phyloP scores from a whole-genome alignment of 2,797 vertebrate genomes.

The Manis pentadactyla region DNA sequence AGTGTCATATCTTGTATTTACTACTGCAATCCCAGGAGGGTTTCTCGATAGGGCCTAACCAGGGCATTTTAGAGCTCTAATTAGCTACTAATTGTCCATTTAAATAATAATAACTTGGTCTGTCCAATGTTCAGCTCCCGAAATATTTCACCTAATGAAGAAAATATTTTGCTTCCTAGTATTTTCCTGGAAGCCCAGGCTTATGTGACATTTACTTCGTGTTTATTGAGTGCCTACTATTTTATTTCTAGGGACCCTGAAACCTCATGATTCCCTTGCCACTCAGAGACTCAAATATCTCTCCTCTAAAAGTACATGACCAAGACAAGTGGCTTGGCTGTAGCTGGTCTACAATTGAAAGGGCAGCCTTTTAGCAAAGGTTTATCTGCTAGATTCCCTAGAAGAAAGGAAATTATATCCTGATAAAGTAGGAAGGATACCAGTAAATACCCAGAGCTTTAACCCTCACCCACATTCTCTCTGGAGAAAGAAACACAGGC shows the following conservation, averaged over 20 bases:
- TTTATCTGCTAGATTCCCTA: conserved; percentile 28
- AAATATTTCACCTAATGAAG: conserved; percentile 43
- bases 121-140: not conserved
- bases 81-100: conserved; percentile 65
- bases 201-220: conserved; percentile 22
- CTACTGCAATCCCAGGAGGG: conserved; percentile 22
- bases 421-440: not conserved
- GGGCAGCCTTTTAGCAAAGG: not conserved
- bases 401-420: not conserved
- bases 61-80: conserved; percentile 51
- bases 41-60: not conserved
- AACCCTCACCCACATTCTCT: not conserved
- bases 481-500: conserved; percentile 14
- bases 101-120: conserved; percentile 58
- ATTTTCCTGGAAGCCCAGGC: not conserved
- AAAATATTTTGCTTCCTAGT: conserved; percentile 5
- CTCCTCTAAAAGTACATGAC: not conserved
- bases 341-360: not conserved
- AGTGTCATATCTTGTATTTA: not conserved
- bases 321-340: not conserved
- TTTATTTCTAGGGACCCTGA: not conserved
- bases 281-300: conserved; percentile 29
- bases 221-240: not conserved
- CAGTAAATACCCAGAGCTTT: not conserved
- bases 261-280: not conserved